Percentiles rank a stretch among this genome's conserved stretches.
Evolutionary conservation across 2,113 vertebrate species (phyloP).

Genomic region (Pelusios castaneus): DNA sequence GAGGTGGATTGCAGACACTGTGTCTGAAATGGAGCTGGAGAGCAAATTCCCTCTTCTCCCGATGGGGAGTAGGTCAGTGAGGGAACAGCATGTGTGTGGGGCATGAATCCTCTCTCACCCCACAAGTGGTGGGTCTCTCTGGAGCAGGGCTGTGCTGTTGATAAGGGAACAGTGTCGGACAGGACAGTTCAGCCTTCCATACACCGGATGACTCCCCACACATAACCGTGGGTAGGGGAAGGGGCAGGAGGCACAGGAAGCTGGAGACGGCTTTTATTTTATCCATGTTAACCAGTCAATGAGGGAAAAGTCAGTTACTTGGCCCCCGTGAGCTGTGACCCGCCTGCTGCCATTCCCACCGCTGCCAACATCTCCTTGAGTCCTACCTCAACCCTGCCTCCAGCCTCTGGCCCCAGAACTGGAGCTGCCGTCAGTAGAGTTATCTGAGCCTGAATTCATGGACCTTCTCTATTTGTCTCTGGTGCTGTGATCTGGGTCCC

Average conservation of each 20-base stretch:
- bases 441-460: neutral
- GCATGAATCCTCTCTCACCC: neutral
- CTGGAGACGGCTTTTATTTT: neutral
- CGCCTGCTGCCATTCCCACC: neutral
- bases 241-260: neutral
- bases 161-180: neutral
- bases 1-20: neutral
- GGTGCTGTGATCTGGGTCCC: neutral
- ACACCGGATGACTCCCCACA: neutral
- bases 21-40: neutral
- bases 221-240: neutral
- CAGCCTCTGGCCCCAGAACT: neutral
- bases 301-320: neutral
- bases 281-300: neutral
- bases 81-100: neutral
- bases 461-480: neutral
- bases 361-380: neutral
- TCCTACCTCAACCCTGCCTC: neutral
- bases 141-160: neutral
- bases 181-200: neutral
- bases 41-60: neutral
- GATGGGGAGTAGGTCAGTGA: neutral
- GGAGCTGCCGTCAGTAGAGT: neutral
- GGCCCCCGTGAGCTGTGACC: neutral
- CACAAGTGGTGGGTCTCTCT: neutral